Evolutionary conservation across 2,888 invertebrate genomes (phyloP).

Genomic region (Fabriciana adippe): DNA sequence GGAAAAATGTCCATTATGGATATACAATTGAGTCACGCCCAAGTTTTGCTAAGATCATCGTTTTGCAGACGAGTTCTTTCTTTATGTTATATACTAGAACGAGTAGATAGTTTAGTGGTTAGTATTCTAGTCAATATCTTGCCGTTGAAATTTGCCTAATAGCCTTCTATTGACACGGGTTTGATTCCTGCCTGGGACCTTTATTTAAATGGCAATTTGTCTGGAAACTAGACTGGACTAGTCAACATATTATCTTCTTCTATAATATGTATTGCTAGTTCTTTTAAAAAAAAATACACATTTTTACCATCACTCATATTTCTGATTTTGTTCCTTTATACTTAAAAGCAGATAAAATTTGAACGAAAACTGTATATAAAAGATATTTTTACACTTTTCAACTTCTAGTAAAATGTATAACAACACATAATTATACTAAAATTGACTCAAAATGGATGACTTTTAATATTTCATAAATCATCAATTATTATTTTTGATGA

Average conservation of each 20-base stretch:
- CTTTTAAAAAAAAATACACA: too few species aligned
- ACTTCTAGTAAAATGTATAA: too few species aligned
- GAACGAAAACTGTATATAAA: neutral
- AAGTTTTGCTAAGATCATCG: slow-evolving; percentile 64
- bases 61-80: slow-evolving; percentile 68
- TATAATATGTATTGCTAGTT: too few species aligned
- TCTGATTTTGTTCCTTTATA: neutral
- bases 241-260: too few species aligned
- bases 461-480: neutral
- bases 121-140: slow-evolving; percentile 32
- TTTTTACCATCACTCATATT: neutral
- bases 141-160: too few species aligned
- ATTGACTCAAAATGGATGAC: too few species aligned
- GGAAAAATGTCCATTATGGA: slow-evolving; percentile 59
- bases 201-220: too few species aligned
- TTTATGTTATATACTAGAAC: slow-evolving; percentile 63
- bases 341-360: neutral
- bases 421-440: too few species aligned
- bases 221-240: too few species aligned
- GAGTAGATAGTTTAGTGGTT: slow-evolving; percentile 56
- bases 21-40: slow-evolving; percentile 64
- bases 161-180: too few species aligned
- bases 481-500: neutral
- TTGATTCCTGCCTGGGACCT: too few species aligned
- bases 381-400: too few species aligned